phyloP scores from a whole-genome alignment of 2,888 invertebrate genomes.

The Tridacna crocea region DNA sequence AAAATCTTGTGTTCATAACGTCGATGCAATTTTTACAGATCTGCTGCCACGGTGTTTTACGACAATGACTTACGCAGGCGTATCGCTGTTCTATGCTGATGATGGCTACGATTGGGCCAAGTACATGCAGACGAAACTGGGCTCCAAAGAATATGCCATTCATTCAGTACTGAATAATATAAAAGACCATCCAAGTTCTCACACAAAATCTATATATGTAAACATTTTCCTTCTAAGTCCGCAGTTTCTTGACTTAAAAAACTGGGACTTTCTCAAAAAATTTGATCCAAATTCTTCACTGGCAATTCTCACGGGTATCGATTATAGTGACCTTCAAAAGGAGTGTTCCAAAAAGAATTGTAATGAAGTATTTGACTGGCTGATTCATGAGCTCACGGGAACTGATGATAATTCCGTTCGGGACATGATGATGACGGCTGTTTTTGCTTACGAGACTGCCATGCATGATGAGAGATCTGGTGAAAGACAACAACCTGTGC shows the following conservation, averaged over 20 bases:
- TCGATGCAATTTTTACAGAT: too few species aligned
- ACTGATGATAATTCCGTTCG: constrained; percentile 42
- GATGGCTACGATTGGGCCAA: constrained; percentile 56
- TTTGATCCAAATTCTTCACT: constrained; percentile 34
- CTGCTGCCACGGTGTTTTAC: too few species aligned
- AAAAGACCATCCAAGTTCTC: not conserved
- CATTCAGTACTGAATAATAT: constrained; percentile 33
- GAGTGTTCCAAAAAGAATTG: constrained; percentile 20
- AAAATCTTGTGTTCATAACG: too few species aligned
- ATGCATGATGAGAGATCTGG: not conserved
- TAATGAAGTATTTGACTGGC: constrained; percentile 34
- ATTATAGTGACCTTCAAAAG: constrained; percentile 33
- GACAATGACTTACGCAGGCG: not conserved
- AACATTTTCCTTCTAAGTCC: constrained; percentile 57
- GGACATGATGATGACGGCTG: constrained; percentile 40
- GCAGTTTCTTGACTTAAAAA: constrained; percentile 44
- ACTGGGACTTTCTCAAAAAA: constrained; percentile 31
- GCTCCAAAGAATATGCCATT: constrained; percentile 43
- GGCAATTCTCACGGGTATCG: constrained; percentile 46
- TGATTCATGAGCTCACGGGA: constrained; percentile 30
- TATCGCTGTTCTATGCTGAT: constrained; percentile 27
- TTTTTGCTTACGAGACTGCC: constrained; percentile 45
- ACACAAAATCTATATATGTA: constrained; percentile 28
- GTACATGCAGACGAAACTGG: constrained; percentile 45
- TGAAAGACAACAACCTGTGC: not conserved